A percentile compares a stretch with the other conserved stretches of the same genome.
Conservation (phyloP, 2,113 vertebrate species). For the Daubentonia madagascariensis region DNA sequence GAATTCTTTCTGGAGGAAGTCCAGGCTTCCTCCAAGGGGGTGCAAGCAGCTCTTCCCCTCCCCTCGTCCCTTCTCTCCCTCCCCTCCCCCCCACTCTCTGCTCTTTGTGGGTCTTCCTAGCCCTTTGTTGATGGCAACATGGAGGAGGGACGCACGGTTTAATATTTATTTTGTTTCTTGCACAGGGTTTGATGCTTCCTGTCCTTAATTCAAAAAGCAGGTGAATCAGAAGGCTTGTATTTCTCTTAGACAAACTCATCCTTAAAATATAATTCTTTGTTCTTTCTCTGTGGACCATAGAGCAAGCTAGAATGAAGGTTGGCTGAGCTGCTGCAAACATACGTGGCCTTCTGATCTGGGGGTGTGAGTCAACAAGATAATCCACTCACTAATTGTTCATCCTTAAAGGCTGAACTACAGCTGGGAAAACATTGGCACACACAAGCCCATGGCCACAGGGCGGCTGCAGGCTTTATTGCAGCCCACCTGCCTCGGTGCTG, state of each 20-base stretch:
- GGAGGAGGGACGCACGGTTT: fast-evolving
- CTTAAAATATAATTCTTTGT: background rate
- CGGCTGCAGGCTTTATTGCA: background rate
- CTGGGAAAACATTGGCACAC: background rate
- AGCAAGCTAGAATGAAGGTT: background rate
- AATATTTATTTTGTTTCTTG: background rate
- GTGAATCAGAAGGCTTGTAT: background rate
- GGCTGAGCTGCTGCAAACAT: background rate
- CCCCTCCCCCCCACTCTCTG: background rate
- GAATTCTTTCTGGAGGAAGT: background rate
- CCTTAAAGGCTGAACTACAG: background rate
- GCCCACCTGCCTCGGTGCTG: background rate
- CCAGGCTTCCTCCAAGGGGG: background rate
- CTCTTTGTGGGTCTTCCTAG: background rate
- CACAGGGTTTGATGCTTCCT: background rate
- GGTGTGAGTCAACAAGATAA: background rate
- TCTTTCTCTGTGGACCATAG: background rate
- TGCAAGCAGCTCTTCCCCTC: background rate
- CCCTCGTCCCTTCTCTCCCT: fast-evolving
- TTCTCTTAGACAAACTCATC: background rate
- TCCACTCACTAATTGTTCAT: background rate
- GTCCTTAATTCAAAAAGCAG: background rate
- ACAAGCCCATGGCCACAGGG: background rate
- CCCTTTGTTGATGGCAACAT: background rate
- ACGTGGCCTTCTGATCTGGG: background rate